These are phyloP conservation scores for Oncorhynchus mykiss DNA, from an alignment of 2,113 vertebrate species.

Conservation along the genomic window DNA sequence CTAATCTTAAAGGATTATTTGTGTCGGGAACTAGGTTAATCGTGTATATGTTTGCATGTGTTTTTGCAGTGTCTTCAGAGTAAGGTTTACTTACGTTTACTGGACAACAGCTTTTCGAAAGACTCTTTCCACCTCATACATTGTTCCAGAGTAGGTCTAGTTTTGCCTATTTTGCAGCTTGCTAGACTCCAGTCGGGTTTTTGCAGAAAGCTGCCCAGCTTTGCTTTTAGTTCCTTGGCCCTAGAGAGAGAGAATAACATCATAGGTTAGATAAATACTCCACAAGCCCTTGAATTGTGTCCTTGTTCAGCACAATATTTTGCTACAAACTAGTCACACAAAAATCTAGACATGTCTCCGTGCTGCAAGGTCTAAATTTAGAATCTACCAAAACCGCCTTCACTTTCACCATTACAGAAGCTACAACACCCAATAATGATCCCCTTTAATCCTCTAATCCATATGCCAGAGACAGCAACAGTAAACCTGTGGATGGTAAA, in stretches of 20 bases:
- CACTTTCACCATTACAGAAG: background rate
- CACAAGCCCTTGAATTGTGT: background rate
- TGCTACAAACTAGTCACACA: background rate
- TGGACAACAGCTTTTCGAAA: slow-evolving; percentile 88
- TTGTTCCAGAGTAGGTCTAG: slow-evolving; percentile 82
- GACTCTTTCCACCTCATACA: slow-evolving; percentile 86
- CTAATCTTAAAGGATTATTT: no score
- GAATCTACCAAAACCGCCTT: background rate
- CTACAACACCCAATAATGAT: background rate
- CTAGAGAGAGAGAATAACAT: slow-evolving; percentile 56
- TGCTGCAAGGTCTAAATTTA: background rate
- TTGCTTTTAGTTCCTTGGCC: slow-evolving; percentile 87
- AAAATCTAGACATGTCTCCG: background rate
- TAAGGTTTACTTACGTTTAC: slow-evolving; percentile 83
- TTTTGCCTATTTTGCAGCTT: slow-evolving; percentile 67
- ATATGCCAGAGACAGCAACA: background rate
- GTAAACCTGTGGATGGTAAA: no score
- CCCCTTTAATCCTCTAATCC: background rate
- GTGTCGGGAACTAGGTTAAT: no score
- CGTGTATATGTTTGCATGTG: background rate
- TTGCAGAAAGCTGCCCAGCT: slow-evolving; percentile 83
- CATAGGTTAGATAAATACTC: slow-evolving; percentile 17
- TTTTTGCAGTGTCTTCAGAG: no score
- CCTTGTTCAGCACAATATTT: background rate
- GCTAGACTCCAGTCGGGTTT: slow-evolving; percentile 73